phyloP scores from a whole-genome alignment of 1,140 invertebrate genomes.

The Mesaphorura yosii region DNA sequence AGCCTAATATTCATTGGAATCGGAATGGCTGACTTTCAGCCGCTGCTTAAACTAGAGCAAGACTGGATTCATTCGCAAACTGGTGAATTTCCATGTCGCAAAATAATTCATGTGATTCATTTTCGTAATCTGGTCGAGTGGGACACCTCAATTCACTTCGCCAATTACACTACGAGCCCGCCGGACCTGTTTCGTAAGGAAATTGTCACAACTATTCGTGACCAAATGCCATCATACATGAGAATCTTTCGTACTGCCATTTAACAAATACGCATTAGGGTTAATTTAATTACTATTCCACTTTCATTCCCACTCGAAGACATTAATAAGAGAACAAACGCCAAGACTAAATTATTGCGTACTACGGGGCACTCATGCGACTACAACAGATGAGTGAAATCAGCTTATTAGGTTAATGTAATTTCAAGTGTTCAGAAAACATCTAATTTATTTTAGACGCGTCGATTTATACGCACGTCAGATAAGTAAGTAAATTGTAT shows the following conservation, averaged over 20 bases:
- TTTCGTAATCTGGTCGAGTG: constrained; percentile 17
- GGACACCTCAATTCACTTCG: constrained; percentile 12
- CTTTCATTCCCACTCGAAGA: no score
- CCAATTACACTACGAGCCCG: constrained; percentile 3
- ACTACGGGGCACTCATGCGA: no score
- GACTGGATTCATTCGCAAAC: constrained; percentile 12
- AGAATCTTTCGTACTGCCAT: constrained; percentile 9
- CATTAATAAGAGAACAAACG: no score
- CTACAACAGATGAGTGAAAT: no score
- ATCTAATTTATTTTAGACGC: no score
- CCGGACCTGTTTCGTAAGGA: constrained; percentile 17
- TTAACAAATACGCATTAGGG: no score
- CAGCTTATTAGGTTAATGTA: no score
- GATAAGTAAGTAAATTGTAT: no score
- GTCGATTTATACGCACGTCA: no score
- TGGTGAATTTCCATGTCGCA: constrained; percentile 13
- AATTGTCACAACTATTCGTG: constrained; percentile 12
- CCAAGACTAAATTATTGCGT: no score
- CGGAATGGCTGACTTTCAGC: constrained; percentile 8
- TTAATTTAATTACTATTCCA: no score
- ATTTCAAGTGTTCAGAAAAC: no score
- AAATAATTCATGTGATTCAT: constrained; percentile 14
- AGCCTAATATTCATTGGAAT: constrained; percentile 17
- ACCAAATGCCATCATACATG: constrained; percentile 10
- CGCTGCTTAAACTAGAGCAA: constrained; percentile 7